Evolutionary conservation across 1,140 invertebrate species (phyloP).

Genomic region (Penaeus chinensis): DNA sequence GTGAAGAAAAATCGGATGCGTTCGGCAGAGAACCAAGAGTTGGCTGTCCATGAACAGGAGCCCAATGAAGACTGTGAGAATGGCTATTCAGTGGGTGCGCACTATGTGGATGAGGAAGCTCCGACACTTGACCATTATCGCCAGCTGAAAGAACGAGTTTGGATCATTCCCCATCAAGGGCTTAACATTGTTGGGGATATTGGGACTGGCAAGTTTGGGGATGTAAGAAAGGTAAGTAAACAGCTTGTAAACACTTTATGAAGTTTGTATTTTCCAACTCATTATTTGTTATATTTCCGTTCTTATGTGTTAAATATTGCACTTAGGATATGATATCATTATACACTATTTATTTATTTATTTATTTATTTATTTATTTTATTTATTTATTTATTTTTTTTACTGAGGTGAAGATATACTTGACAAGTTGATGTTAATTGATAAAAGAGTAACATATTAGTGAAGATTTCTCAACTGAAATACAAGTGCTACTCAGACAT

Average conservation of each 20-base stretch:
- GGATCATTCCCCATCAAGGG: conserved; percentile 61
- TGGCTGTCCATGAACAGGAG: conserved; percentile 43
- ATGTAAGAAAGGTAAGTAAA: conserved; percentile 59
- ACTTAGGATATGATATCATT: no score
- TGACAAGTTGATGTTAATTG: no score
- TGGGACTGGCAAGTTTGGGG: conserved; percentile 62
- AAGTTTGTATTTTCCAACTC: neutral
- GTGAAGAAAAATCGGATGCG: conserved; percentile 46
- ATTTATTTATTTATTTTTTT: no score
- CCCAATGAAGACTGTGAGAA: conserved; percentile 50
- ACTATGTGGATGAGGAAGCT: conserved; percentile 56
- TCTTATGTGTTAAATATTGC: neutral
- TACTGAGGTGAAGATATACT: no score
- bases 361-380: no score
- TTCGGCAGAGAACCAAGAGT: conserved; percentile 48
- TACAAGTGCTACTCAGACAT: no score
- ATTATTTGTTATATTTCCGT: neutral
- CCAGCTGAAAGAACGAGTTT: conserved; percentile 59
- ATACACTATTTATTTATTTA: no score
- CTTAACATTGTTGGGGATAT: conserved; percentile 63
- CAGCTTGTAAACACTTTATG: no score
- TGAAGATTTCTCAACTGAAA: no score
- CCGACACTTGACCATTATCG: conserved; percentile 58
- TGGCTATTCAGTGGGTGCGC: conserved; percentile 48
- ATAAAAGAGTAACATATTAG: no score